Evolutionary conservation across 1,140 invertebrate genomes (phyloP), one percentile per base, ranked within the genome.

Genomic region (Pseudomyrmex gracilis): DNA sequence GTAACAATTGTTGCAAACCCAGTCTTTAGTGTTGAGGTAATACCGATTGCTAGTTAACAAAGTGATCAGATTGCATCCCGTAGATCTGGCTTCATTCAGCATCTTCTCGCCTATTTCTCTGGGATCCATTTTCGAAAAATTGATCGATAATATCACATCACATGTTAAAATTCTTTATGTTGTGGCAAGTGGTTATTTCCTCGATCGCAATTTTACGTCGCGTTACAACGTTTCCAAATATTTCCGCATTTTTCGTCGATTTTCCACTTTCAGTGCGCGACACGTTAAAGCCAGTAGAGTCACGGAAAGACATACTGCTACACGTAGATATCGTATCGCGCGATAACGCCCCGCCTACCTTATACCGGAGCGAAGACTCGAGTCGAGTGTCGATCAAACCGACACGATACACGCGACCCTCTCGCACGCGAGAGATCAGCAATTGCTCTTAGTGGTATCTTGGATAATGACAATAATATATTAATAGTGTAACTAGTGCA

Each of bases 1-100:
- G 80, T 84, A 92, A 77, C 91, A 93, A 76, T 93, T 90, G 51
- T 90, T 89, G 49, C 74, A 82, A n/a, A 94, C 87, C 93, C 93
- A 94, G 82, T 94, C 93, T 71, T 94, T 94, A 57, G 86, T 91
- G 58, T 87, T 73, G 58, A 94, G 83, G 77, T 94, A 94, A 76
- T 89, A 89, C 85, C 91, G 93, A 90, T 92, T 94, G 80, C 93
- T 94, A 45, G 94, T 94, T 77, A 94, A 87, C 49, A 93, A 88
- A 51, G 93, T 94, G 90, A 94, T 91, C 73, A 94, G 85, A 85
- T 90, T 91, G 89, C 94, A 94, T 24, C 93, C 91, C 73, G 83
- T 87, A 20, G 90, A 47, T 22, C 93, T 92, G 20, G 89, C 89
- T 22, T 92, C 91, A 84, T 92, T 82, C 24, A 91, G 66, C 55